Evolutionary conservation across 2,797 vertebrate genomes (phyloP), one percentile per base, ranked within the genome.

Genomic region (Manis javanica): DNA sequence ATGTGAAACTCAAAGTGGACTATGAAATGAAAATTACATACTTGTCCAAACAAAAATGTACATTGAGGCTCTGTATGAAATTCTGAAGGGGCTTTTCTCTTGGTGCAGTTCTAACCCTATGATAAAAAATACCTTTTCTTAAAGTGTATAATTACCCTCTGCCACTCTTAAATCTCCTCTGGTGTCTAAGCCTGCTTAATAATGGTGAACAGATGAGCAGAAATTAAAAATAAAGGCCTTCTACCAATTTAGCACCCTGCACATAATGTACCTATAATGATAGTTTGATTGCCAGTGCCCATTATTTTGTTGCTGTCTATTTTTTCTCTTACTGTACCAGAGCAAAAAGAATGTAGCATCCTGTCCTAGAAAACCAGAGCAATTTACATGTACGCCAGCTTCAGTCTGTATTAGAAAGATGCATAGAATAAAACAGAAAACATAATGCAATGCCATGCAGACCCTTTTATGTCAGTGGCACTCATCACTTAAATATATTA

Each of bases 141-240:
- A 97, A 98, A 98, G 96, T 98, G 97, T 98, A 98, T 98, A 98
- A 99, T 99, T 99, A 99, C 98, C 98, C 98, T 99, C 98, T 98
- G 98, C 98, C 86, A 4, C 98, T 98, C 96, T 98, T 97, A 98
- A 97, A 98, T 98, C 97, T 98, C 98, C 96, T 98, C 98, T 97
- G 97, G 98, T 98, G 98, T 98, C 98, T 98, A 94, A 98, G 98
- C 98, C 98, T 51, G 86, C 98, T 98, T 98, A 98, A 98, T 98
- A 99, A 98, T 97, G 98, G 98, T 94, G 98, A 98, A 98, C 97
- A 98, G 97, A 98, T 97, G 98, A 98, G 97, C 94, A 98, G 97
- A 98, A 98, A 98, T 99, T 98, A 98, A 98, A 99, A 98, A 98
- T 98, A 97, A 99, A 98, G 98, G 97, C 97, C 97, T 98, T 97